Base-by-base conservation (phyloP, 2,888 invertebrate genomes). In the Dioctria rufipes region DNA sequence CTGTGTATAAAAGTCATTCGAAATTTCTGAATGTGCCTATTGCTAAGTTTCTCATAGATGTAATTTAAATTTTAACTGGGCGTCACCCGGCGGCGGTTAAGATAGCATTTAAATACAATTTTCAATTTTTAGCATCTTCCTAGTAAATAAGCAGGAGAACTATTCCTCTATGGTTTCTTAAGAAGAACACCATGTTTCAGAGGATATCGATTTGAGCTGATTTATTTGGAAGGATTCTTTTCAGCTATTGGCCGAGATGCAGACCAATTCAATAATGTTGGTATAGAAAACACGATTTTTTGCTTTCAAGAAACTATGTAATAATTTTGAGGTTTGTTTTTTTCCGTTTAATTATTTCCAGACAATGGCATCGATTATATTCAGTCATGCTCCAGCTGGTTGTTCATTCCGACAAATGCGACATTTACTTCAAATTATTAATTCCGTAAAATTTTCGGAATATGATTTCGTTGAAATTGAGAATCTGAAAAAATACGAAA, bases 1-100 rank as follows among this genome's bases (percentile, higher is more conserved):
- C 92, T n/a, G 91, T 91, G n/a, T 91, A 89, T 83, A 89, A 91
- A 82, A 86, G 87, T 6, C 87, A 90, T 51, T 88, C 90, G 85
- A 86, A 86, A 61, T 90, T 90, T 86, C 90, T 90, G 3, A 84
- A 90, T n/a, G 86, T 89, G 39, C 73, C 58, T 9, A 5, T n/a
- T 40, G 6, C 39, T 58, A 42, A 40, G 8, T 25, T 69, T 51
- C 6, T 73, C 39, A 37, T 54, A 39, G 37, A 37, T 39, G 6
- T 25, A 58, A 3, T 25, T 2, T 0, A 25, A 2, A 25, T 25
- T 25, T 25, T 25, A 25, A 25, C 2, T 25, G 25, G 2, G 25
- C n/a, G n/a, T n/a, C n/a, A n/a, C n/a, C n/a, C n/a, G n/a, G n/a
- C 25, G 2, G 25, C 25, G 25, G 25, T 25, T 25, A 25, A 25